Conservation (phyloP, 2,797 vertebrate genomes). For the Nasua narica region DNA sequence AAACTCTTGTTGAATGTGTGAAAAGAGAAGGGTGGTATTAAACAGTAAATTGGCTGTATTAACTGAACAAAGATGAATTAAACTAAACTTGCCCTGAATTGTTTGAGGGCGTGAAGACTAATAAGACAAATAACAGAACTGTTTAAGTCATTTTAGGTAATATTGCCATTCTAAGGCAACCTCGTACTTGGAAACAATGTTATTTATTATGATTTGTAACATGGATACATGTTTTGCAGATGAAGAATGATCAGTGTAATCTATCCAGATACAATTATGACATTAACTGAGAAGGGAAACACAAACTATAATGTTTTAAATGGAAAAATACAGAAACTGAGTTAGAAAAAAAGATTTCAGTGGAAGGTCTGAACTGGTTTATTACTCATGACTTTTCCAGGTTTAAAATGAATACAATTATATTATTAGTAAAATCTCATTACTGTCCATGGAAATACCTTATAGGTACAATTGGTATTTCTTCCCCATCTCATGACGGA, state of each 20-base stretch:
- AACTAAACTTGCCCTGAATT: background rate
- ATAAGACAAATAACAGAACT: conserved; percentile 2
- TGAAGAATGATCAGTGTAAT: conserved; percentile 6
- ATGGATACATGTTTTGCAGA: background rate
- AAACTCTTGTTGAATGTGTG: background rate
- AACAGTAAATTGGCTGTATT: background rate
- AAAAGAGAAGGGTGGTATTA: background rate
- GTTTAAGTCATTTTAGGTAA: background rate
- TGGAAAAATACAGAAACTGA: conserved; percentile 33
- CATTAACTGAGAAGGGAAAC: background rate
- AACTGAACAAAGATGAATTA: background rate
- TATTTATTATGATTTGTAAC: background rate
- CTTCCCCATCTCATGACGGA: background rate
- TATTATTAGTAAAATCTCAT: background rate
- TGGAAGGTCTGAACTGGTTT: background rate
- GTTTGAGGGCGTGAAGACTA: background rate
- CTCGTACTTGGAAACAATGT: background rate
- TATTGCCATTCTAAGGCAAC: background rate
- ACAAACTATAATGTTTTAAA: background rate
- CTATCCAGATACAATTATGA: conserved; percentile 15
- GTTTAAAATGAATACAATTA: conserved; percentile 30
- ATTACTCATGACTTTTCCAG: background rate
- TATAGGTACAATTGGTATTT: background rate
- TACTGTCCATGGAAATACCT: background rate
- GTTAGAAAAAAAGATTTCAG: background rate